Conservation (phyloP, 2,113 vertebrate genomes). For the Nannospalax galili region DNA sequence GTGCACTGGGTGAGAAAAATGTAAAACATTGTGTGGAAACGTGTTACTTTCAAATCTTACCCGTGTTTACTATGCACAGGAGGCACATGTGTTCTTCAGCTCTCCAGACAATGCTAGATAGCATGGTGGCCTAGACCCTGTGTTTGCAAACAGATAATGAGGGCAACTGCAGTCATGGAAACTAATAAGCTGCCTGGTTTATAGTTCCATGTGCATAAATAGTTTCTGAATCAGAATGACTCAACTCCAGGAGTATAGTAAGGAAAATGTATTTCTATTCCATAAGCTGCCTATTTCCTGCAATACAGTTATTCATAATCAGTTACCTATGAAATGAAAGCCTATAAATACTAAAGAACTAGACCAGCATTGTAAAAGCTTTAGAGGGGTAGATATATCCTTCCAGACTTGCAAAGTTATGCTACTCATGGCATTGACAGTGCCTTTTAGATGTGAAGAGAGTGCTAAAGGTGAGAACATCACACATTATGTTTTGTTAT, state of each 20-base stretch:
- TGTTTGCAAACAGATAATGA: slow-evolving; percentile 76
- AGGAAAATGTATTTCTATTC: not conserved
- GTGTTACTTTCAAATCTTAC: slow-evolving; percentile 58
- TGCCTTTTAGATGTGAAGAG: slow-evolving; percentile 53
- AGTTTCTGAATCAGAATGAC: slow-evolving; percentile 56
- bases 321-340: slow-evolving; percentile 55
- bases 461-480: slow-evolving; percentile 36
- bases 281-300: not conserved
- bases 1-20: slow-evolving; percentile 25
- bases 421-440: slow-evolving; percentile 14
- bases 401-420: slow-evolving; percentile 65
- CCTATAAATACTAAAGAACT: slow-evolving; percentile 11
- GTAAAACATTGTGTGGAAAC: slow-evolving; percentile 68
- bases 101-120: slow-evolving; percentile 5
- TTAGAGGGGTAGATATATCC: slow-evolving; percentile 60
- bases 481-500: not conserved
- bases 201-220: slow-evolving; percentile 59
- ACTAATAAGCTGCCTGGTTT: slow-evolving; percentile 70
- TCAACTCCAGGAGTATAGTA: not conserved
- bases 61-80: slow-evolving; percentile 71
- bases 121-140: slow-evolving; percentile 57
- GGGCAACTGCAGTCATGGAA: slow-evolving; percentile 70
- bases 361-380: slow-evolving; percentile 16
- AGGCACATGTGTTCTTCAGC: slow-evolving; percentile 49
- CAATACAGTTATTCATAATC: slow-evolving; percentile 45